Base-by-base conservation (phyloP, 2,888 invertebrate species). In the Rotaria magnacalcarata region DNA sequence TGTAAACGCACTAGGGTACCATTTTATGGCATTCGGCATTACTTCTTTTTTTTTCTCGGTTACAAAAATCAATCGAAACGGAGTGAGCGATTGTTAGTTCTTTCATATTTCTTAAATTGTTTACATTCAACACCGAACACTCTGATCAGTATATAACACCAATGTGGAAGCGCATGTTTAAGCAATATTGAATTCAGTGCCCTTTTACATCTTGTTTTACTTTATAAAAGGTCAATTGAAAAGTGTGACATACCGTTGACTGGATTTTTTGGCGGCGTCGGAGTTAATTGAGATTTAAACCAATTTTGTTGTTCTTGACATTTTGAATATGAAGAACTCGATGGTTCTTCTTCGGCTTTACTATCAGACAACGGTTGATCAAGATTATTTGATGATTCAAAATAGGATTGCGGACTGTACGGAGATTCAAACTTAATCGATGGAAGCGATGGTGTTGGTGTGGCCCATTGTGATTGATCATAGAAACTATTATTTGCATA, bases 141-240 rank as follows among this genome's bases (percentile, higher is more conserved):
- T 67, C 34, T 67, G 67, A 67, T 67, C 67, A 41, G 19, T 67
- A 34, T 41, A 34, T 67, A 67, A 67, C 67, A 67, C 67, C 67
- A 67, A 67, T 67, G 67, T 67, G 67, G 67, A 67, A 67, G 67
- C 67, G 67, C 27, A 34, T 67, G 67, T 67, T 67, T 67, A 67
- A 41, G 67, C 34, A 34, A 34, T 67, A 67, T 67, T 67, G 6
- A 67, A 67, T 67, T 67, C 67, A 41, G 34, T 67, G 67, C 67
- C 67, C 67, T 67, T 67, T 67, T 67, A 34, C 34, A 19, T 67
- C 52, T 34, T 67, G 5, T 67, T 67, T 67, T 34, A 14, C 4
- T 14, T 67, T 19, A 34, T 0, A 4, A 67, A 67, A 67, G 34
- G 67, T 67, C 67, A 67, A 19, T 67, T 4, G 4, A 67, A 34